Percentiles rank a stretch among this genome's conserved stretches.
Evolutionary conservation across 1,140 invertebrate species (phyloP).

Genomic region (Polypedilum vanderplanki): DNA sequence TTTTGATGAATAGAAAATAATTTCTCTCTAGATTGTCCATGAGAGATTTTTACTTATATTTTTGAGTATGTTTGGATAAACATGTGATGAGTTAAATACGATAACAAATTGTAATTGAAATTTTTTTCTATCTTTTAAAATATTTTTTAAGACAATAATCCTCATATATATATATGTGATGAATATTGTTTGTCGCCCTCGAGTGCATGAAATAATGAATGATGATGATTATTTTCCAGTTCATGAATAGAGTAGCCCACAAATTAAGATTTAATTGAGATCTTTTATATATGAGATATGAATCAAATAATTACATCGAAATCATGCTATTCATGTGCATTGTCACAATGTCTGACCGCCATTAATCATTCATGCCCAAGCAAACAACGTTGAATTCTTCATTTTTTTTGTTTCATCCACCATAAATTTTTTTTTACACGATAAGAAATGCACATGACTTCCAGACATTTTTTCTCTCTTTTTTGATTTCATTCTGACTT

Average conservation of each 20-base stretch:
- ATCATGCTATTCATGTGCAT: background rate
- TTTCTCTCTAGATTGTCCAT: conserved; percentile 11
- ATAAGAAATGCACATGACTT: background rate
- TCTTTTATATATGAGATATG: background rate
- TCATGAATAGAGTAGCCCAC: conserved; percentile 7
- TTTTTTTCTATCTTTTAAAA: too few relatives aligned
- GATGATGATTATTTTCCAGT: background rate
- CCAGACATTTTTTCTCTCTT: conserved; percentile 21
- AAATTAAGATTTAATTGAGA: conserved; percentile 14
- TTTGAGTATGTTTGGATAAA: background rate
- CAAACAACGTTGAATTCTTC: background rate
- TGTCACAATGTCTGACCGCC: background rate
- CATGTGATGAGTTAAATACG: background rate
- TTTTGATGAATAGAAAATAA: background rate
- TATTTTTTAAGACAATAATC: too few relatives aligned
- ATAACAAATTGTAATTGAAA: conserved; percentile 9
- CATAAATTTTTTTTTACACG: background rate
- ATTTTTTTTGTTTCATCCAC: background rate
- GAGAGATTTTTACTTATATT: background rate
- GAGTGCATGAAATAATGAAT: too few relatives aligned
- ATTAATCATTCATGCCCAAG: background rate
- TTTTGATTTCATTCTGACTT: conserved; percentile 25
- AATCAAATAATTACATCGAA: conserved; percentile 18
- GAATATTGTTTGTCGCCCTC: too few relatives aligned
- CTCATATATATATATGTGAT: too few relatives aligned